Conservation (phyloP, 2,888 invertebrate genomes). For the Oxyteleia sp. region DNA sequence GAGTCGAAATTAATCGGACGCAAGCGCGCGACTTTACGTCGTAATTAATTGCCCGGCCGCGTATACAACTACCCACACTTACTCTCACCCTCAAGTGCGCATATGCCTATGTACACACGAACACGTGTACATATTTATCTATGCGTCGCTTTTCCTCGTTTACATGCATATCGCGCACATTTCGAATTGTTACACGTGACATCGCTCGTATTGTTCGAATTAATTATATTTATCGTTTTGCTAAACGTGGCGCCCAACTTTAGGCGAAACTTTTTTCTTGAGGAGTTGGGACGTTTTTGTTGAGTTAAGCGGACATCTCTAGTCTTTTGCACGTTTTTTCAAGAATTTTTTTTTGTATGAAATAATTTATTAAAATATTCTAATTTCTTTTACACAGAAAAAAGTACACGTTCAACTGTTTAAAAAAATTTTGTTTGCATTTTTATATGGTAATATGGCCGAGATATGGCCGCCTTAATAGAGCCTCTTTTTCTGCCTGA, state of each 20-base stretch:
- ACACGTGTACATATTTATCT: constrained; percentile 58
- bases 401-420: no score
- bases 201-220: constrained; percentile 60
- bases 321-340: no score
- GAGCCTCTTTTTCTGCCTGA: no score
- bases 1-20: constrained; percentile 79
- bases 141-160: constrained; percentile 72
- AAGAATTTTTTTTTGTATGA: no score
- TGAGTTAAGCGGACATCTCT: no score
- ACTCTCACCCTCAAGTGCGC: constrained; percentile 31
- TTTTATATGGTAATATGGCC: no score
- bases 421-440: no score
- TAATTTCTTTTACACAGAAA: no score
- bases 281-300: no score
- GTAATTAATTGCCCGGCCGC: constrained; percentile 79
- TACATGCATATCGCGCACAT: constrained; percentile 72
- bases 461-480: no score
- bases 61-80: constrained; percentile 57
- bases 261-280: neutral
- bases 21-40: constrained; percentile 76
- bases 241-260: constrained; percentile 1
- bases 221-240: constrained; percentile 65
- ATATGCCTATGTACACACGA: constrained; percentile 23
- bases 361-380: no score
- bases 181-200: constrained; percentile 71